These are phyloP conservation scores for Idaea aversata DNA, from an alignment of 2,888 invertebrate genomes.

Conservation along the genomic window DNA sequence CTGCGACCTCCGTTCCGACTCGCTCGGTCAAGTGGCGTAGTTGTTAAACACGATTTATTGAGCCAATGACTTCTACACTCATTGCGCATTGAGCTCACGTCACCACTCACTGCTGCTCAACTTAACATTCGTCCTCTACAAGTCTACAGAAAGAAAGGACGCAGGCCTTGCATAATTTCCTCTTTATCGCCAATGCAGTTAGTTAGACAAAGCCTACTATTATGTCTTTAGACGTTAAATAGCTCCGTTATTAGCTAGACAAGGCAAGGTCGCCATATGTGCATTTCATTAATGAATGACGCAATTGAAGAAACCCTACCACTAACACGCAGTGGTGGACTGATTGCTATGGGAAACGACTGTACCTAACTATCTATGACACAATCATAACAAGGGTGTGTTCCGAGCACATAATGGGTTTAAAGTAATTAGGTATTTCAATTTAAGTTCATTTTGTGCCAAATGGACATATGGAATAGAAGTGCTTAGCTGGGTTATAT, in stretches of 20 bases:
- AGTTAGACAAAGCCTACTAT: background rate
- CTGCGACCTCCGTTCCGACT: conserved; percentile 42
- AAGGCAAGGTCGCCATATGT: conserved; percentile 17
- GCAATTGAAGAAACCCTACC: conserved; percentile 18
- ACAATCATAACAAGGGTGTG: background rate
- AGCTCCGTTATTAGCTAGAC: conserved; percentile 11
- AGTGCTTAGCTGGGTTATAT: background rate
- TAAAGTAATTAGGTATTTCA: conserved; percentile 8
- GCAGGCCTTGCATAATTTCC: conserved; percentile 8
- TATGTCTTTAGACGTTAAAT: conserved; percentile 9
- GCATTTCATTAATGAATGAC: conserved; percentile 17
- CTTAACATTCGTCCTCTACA: conserved; percentile 12
- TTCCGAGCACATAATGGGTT: background rate
- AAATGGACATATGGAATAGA: background rate
- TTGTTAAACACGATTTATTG: conserved; percentile 25
- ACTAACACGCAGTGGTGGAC: background rate
- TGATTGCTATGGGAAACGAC: background rate
- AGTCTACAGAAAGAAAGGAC: conserved; percentile 14
- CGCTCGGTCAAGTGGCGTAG: conserved; percentile 29
- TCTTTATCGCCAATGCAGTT: background rate
- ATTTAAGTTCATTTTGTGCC: conserved; percentile 8
- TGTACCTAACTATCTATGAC: background rate
- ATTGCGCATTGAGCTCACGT: conserved; percentile 14
- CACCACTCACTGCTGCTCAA: conserved; percentile 3
- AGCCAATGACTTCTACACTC: conserved; percentile 21